Evolutionary conservation across 2,113 vertebrate genomes (phyloP), one percentile per base, ranked within the genome.

Genomic region (Steatornis caripensis): DNA sequence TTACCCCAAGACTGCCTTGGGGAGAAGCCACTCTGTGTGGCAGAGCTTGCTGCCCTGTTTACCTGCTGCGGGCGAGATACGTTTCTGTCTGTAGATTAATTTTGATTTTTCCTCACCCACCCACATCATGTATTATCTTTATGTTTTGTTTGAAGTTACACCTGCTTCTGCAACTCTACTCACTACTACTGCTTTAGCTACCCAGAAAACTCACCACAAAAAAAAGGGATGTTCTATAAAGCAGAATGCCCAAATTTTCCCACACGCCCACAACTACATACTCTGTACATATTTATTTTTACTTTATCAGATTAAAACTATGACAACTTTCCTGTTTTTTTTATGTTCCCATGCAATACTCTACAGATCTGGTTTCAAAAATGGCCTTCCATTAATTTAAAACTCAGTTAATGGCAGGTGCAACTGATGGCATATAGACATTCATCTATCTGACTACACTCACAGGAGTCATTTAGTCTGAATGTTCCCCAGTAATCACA

Each of bases 401-500:
- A 94, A 57, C 39, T 75, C 69, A 82, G 57, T 61, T 89, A 90
- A 91, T 30, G 53, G 57, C 80, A 93, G 58, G 37, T 69, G 21
- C 41, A 91, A 75, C 41, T 66, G 46, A 64, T 53, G 46, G 55
- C 36, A 39, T 48, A 83, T 30, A 92, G 76, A 82, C 36, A 87
- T 94, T 92, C 45, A 90, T 94, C 79, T 92, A 60, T 39, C 72
- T 89, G 77, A 97, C 90, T 79, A 58, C 48, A 92, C 74, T 91
- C 90, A 68, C 37, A 93, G 80, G 80, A 91, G 48, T 84, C 72
- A 89, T 97, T 95, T 91, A 91, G 57, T 72, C 86, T 89, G 74
- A 97, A 92, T 87, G 86, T 22, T 89, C 48, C 60, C 45, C 45
- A 41, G 53, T 90, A 96, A 97, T 95, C 72, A 95, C 77, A 93